Conservation (phyloP, 2,113 vertebrate species). For the Excalfactoria chinensis region DNA sequence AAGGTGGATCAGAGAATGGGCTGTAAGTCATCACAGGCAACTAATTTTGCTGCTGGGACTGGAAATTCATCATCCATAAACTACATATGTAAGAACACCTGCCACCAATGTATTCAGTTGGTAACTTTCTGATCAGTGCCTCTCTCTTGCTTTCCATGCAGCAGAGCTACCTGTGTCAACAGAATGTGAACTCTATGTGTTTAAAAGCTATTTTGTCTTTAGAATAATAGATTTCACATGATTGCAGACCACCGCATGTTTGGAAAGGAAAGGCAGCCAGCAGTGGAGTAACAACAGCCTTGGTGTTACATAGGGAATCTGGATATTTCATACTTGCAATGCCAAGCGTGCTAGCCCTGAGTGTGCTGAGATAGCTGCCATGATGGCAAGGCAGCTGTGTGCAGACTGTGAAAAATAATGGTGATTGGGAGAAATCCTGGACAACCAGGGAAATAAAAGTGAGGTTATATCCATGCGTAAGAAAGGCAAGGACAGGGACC, state of each 20-base stretch:
- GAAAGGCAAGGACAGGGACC: neutral
- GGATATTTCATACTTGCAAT: neutral
- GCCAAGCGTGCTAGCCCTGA: neutral
- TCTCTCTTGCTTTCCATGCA: neutral
- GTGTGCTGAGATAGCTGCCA: neutral
- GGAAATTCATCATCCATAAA: neutral
- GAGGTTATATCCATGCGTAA: neutral
- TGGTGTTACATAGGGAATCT: neutral
- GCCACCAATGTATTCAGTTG: neutral
- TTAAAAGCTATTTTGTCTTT: neutral
- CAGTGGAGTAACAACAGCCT: neutral
- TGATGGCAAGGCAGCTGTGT: neutral
- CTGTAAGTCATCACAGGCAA: neutral
- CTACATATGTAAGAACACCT: neutral
- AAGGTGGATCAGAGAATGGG: too few species aligned
- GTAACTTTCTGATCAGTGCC: neutral
- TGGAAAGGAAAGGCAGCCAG: neutral
- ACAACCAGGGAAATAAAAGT: neutral
- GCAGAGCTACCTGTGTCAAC: neutral
- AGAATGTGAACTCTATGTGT: neutral
- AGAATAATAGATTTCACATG: neutral
- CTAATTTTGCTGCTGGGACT: neutral
- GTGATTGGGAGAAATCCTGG: neutral
- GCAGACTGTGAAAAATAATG: neutral
- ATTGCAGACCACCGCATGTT: neutral